Evolutionary conservation across 2,113 vertebrate genomes (phyloP), one percentile per base, ranked within the genome.

Genomic region (Seriola rivoliana): DNA sequence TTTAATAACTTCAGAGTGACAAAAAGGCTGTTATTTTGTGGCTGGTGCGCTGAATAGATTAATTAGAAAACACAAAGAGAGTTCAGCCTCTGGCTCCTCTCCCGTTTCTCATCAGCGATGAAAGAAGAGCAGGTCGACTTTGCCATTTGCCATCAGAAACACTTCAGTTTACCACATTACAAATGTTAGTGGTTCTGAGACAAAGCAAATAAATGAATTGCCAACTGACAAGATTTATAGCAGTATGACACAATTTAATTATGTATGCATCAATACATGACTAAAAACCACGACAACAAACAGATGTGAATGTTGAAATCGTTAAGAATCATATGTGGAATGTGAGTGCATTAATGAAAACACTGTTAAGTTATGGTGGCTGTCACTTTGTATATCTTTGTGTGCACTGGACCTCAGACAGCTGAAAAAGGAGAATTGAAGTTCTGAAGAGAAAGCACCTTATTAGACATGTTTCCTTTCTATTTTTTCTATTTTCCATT

Each of bases 31-130:
- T 67, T 78, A 63, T 66, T 74, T 64, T 58, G 79, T 42, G 52
- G 54, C 75, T 70, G 71, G 40, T 89, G 76, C 14, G 5, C 42
- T 87, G 82, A 89, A 88, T 82, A 57, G 78, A 87, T 90, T 89
- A 81, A 90, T 91, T 91, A 87, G 75, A 73, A 89, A 92, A 89
- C 77, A 90, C 81, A 90, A 90, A 75, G 75, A 4, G 54, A 75
- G 65, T 85, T 78, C 82, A 85, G 85, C 85, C 78, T 84, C 78
- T 89, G 88, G 84, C 80, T 74, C 71, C 65, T 75, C 75, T 85
- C 84, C 84, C 82, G 69, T 74, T 85, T 71, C 63, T 67, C 72
- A 38, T 59, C 46, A 50, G 16, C 11, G 75, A 80, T 82, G 77
- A 82, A 85, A 85, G 76, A 67, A 7, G 59, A 73, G 73, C 67